phyloP scores from a whole-genome alignment of 2,797 vertebrate species.

The Prionace glauca region DNA sequence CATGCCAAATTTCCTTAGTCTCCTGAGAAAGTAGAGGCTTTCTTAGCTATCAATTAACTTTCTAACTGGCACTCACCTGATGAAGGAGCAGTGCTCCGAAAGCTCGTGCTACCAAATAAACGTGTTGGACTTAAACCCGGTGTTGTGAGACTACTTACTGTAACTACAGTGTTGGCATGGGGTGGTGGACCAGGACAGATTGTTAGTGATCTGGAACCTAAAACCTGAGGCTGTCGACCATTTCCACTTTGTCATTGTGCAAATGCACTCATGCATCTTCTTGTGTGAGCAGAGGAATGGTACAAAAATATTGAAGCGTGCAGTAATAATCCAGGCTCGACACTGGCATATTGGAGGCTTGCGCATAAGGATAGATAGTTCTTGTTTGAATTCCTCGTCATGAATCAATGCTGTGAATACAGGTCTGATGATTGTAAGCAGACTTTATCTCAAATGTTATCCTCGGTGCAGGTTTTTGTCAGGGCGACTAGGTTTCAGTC shows the following conservation, averaged over 20 bases:
- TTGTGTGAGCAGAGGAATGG: neutral
- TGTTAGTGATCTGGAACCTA: too few species aligned
- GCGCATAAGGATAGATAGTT: neutral
- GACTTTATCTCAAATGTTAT: neutral
- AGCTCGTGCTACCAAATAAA: too few species aligned
- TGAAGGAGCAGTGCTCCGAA: too few species aligned
- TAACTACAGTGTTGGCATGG: too few species aligned
- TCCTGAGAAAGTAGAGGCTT: too few species aligned
- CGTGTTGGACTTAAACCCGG: too few species aligned
- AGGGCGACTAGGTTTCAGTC: neutral
- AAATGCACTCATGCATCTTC: neutral
- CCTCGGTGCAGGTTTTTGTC: neutral
- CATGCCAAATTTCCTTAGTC: too few species aligned
- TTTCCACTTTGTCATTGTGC: neutral
- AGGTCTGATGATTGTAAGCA: neutral
- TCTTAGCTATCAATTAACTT: too few species aligned
- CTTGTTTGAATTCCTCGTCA: neutral
- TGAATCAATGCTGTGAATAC: neutral
- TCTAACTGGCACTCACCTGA: too few species aligned
- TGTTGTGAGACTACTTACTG: too few species aligned
- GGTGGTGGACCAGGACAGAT: too few species aligned
- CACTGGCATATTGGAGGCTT: neutral
- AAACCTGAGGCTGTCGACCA: too few species aligned
- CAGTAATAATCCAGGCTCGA: neutral
- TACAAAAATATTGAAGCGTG: neutral